Evolutionary conservation across 2,797 vertebrate genomes (phyloP), one percentile per base, ranked within the genome.

Genomic region (Cossypha caffra): DNA sequence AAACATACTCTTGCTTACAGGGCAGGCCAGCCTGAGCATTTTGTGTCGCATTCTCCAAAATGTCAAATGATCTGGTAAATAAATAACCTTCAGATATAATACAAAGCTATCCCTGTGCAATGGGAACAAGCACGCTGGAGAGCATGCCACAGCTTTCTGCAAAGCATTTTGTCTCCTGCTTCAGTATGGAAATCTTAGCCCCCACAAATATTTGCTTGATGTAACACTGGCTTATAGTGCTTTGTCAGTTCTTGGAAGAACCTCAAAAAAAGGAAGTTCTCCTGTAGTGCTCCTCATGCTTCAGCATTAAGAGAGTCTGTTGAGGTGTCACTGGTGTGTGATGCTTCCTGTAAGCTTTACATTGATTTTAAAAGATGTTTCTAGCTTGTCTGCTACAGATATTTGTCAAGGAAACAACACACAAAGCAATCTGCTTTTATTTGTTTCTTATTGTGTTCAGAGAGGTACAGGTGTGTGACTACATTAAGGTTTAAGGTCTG

Each of bases 1-100:
- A 92, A 76, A 86, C 33, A 28, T 6, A 17, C 9, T 20, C 7
- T 48, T 89, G 33, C 43, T 91, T 78, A 42, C 33, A 86, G 59
- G 33, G 37, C 62, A 88, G 63, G 40, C 16, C 63, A 62, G 51
- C 43, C 66, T 76, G 73, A 91, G 84, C 1, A 0, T 69, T 92
- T 57, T 62, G 29, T 35, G 3, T 84, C 48, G 78, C 71, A 33
- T 91, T 96, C 86, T 86, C 54, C 52, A 84, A 81, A 94, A 77
- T 86, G 83, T 83, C 87, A 91, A 91, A 75, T 58, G 75, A 91
- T 75, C 17, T 90, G 58, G 69, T 86, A 82, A 92, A 96, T 96
- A 93, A 89, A 80, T 86, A 64, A 86, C 82, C 88, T 78, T 61
- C 51, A 71, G 42, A 61, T 55, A 19, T 38, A 88, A 57, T 47